Evolutionary conservation across 1,140 invertebrate genomes (phyloP), one percentile per base, ranked within the genome.

Genomic region (Thaumatotibia leucotreta): DNA sequence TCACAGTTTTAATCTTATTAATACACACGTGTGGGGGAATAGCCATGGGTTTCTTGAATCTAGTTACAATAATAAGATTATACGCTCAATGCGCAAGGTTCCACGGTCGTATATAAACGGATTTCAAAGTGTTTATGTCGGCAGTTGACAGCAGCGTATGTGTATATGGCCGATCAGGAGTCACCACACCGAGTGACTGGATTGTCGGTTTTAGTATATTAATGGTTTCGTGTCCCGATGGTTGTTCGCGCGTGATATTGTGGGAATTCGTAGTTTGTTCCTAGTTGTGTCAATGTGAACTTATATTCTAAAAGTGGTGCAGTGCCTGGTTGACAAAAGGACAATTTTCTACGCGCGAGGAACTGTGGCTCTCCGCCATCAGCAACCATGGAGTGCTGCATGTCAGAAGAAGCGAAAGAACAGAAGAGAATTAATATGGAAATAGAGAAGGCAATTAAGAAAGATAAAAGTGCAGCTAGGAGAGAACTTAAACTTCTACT

Each of bases 371-470:
- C 88, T 88, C 84, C 85, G 88, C 86, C 83, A 82, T 84, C 81
- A 88, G 78, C 75, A 86, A 95, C 93, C 93, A 99, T 99, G 98
- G 98, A 98, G 95, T 99, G 99, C 95, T 99, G 99, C 95, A 95
- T 99, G 92, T 99, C 97, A 91, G 99, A 99, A 94, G 99, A 99
- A 95, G 98, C 98, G 86, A 98, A 99, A 93, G 99, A 99, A 94
- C 99, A 99, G 94, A 99, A 99, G 94, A 95, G 98, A 91, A 99
- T 99, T 92, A 99, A 99, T 94, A 98, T 99, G 93, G 99, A 99
- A 95, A 99, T 99, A 91, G 99, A 99, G 93, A 95, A 97, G 90
- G 99, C 99, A 94, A 95, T 99, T 80, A 95, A 98, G 83, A 97
- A 98, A 92, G 99, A 99, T 93, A 99, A 99, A 93, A 93, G 98